These are phyloP conservation scores for Ophion ventricosus DNA, from an alignment of 2,888 invertebrate genomes.

Conservation along the genomic window DNA sequence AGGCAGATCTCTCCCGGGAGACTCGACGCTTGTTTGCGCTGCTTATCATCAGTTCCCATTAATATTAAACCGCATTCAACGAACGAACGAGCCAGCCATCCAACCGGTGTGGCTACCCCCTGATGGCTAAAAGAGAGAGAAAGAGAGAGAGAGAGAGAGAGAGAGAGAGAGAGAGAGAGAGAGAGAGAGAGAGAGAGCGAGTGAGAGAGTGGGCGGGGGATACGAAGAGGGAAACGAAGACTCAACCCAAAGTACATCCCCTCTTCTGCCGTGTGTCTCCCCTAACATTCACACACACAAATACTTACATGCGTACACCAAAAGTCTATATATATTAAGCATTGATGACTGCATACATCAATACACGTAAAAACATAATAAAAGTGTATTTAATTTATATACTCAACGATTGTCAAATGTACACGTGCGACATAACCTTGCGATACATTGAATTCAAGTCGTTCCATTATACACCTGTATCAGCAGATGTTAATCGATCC, in stretches of 20 bases:
- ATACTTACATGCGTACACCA: constrained; percentile 64
- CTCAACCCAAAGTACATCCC: constrained; percentile 41
- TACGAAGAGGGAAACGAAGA: constrained; percentile 34
- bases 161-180: constrained; percentile 29
- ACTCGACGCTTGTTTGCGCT: constrained; percentile 83
- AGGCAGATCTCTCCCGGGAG: constrained; percentile 83
- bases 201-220: not conserved
- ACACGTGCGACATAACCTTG: constrained; percentile 44
- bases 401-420: constrained; percentile 38
- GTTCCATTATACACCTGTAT: constrained; percentile 34
- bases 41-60: constrained; percentile 84
- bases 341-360: constrained; percentile 67
- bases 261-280: constrained; percentile 61
- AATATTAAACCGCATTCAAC: constrained; percentile 84
- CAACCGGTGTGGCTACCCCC: constrained; percentile 63
- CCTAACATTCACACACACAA: constrained; percentile 27
- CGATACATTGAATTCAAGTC: constrained; percentile 26
- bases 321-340: constrained; percentile 22
- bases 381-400: constrained; percentile 55
- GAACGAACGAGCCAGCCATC: constrained; percentile 78
- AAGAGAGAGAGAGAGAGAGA: not conserved
- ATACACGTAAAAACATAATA: constrained; percentile 49
- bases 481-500: constrained; percentile 32
- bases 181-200: not conserved
- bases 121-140: constrained; percentile 42